Evolutionary conservation across 2,888 invertebrate species (phyloP), one percentile per base, ranked within the genome.

Genomic region (Seira musarum): DNA sequence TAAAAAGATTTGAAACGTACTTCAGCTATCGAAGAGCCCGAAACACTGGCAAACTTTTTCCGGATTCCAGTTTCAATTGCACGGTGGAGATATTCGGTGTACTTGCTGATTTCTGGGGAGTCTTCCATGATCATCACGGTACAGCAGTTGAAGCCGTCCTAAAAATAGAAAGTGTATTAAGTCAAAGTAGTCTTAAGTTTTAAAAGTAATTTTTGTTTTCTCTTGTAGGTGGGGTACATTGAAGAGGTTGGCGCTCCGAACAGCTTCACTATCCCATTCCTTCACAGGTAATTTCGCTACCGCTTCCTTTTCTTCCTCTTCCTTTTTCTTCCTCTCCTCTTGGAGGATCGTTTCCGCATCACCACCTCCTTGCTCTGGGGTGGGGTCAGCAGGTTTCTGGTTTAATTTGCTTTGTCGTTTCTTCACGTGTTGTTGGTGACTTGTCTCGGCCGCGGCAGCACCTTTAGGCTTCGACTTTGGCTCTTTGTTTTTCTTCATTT

Each of bases 51-150:
- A 57, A 85, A 85, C 53, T 81, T 74, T 30, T 75, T 79, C 8
- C 85, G 74, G 46, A 81, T 66, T 24, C 85, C 84, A 24, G 81
- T 76, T 19, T 74, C 77, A 0, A 82, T 72, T 0, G 82, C 82
- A 30, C 78, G 68, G n/a, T 69, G 46, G 3, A 85, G 67, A 46
- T 72, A 84, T n/a, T 83, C 68, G 3, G 83, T 70, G 49, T 63
- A 80, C 17, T 81, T 74, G 0, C 80, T 77, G 1, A 84, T 24
- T 0, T 76, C 65, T 5, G 73, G 63, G 13, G 83, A 82, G 40
- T 85, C 85, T 66, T 85, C 85, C 74, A 83, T 81, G 19, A 80
- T 67, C 40, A 84, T 13, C 1, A 85, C 82, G 2, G 82, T 61
- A 60, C 81, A 81, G 15, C 73, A 77, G 1, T 70, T 68, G 66